phyloP scores from a whole-genome alignment of 2,888 invertebrate genomes.

The Desoria tigrina region DNA sequence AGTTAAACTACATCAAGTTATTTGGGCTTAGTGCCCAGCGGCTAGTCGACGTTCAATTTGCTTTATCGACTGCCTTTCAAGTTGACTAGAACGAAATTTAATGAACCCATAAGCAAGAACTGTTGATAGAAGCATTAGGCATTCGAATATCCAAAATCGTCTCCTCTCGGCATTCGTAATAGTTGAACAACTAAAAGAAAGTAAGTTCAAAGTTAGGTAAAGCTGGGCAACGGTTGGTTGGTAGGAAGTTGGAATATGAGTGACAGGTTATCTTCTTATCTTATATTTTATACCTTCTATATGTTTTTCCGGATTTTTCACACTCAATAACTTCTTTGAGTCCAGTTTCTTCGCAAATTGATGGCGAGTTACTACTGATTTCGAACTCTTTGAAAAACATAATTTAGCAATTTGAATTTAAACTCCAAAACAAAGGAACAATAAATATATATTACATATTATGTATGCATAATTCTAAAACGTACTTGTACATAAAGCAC shows the following conservation, averaged over 20 bases:
- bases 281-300: conserved; percentile 65
- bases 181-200: conserved; percentile 26
- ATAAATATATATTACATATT: background rate
- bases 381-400: conserved; percentile 68
- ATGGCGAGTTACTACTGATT: conserved; percentile 76
- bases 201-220: too few species aligned
- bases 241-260: too few species aligned
- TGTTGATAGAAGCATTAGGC: conserved; percentile 68
- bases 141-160: conserved; percentile 80
- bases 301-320: conserved; percentile 72
- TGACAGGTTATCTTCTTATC: conserved; percentile 1
- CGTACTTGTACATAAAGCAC: background rate
- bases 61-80: conserved; percentile 68
- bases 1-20: too few species aligned
- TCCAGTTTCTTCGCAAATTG: conserved; percentile 78
- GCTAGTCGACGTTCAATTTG: conserved; percentile 72
- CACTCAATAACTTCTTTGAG: conserved; percentile 81
- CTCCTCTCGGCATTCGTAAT: conserved; percentile 63
- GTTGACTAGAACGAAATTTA: conserved; percentile 66
- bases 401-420: background rate
- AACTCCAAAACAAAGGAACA: background rate
- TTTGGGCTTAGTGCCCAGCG: conserved; percentile 62
- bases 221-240: too few species aligned
- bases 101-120: conserved; percentile 68
- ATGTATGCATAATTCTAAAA: too few species aligned